Conservation (phyloP, 2,113 vertebrate genomes). For the Cryptomyrus ogoouensis region DNA sequence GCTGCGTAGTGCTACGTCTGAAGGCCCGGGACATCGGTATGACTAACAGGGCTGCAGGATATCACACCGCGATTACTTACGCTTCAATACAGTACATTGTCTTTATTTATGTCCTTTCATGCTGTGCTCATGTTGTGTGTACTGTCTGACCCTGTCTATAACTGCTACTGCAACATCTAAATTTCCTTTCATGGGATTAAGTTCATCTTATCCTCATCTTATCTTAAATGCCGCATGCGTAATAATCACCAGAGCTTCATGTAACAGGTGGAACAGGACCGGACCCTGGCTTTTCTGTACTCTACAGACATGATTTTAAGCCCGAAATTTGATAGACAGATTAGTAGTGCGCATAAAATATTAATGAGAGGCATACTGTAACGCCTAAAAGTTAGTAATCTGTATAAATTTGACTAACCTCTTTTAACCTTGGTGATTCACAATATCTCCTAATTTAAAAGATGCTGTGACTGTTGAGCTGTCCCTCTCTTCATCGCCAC, state of each 20-base stretch:
- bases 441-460: background rate
- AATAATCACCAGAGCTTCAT: background rate
- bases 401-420: background rate
- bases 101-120: background rate
- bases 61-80: background rate
- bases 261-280: background rate
- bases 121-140: background rate
- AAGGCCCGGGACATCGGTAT: background rate
- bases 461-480: background rate
- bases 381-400: background rate
- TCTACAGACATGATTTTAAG: background rate
- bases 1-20: background rate
- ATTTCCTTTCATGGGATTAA: background rate
- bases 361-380: background rate
- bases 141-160: background rate
- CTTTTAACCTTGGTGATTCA: background rate
- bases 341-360: background rate
- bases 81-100: background rate
- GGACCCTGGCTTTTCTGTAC: background rate
- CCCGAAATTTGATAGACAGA: background rate
- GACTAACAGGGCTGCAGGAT: background rate
- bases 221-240: background rate
- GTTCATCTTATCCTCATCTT: background rate
- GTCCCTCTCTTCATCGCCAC: background rate
- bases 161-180: background rate